These are phyloP conservation scores for Kryptolebias ocellatus DNA, from an alignment of 2,797 vertebrate species.

Conservation along the genomic window DNA sequence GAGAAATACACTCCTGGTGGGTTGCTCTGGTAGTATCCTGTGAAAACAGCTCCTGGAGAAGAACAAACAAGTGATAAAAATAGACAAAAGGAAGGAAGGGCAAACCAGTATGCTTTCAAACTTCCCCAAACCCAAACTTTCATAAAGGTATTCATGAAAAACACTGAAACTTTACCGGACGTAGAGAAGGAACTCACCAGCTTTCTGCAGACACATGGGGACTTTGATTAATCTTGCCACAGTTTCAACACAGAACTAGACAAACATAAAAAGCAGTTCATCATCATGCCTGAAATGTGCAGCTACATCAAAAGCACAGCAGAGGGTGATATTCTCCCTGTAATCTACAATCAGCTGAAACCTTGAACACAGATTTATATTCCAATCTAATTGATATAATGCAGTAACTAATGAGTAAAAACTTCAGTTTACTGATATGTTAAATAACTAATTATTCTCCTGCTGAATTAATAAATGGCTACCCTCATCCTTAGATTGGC, in stretches of 20 bases:
- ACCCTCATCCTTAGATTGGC: neutral
- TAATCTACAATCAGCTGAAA: constrained; percentile 6
- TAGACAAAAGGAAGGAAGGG: neutral
- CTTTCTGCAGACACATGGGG: constrained; percentile 84
- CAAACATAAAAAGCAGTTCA: neutral
- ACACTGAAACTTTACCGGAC: no score
- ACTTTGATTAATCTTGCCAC: constrained; percentile 84
- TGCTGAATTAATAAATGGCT: neutral
- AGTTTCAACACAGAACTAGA: constrained; percentile 87
- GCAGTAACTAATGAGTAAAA: neutral
- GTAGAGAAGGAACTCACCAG: constrained; percentile 76
- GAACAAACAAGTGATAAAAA: neutral
- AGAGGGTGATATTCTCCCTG: constrained; percentile 44
- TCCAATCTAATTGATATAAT: neutral
- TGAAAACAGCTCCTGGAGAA: constrained; percentile 84
- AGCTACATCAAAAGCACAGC: constrained; percentile 15
- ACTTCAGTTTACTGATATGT: neutral
- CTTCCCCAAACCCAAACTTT: neutral
- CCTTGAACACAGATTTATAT: neutral
- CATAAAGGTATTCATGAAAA: neutral
- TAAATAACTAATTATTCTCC: neutral
- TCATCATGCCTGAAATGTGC: neutral
- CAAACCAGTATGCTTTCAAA: neutral
- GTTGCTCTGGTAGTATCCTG: constrained; percentile 86
- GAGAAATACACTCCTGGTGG: constrained; percentile 83